A percentile compares a stretch with the other conserved stretches of the same genome.
Evolutionary conservation across 2,113 vertebrate genomes (phyloP).

Genomic region (Neolamprologus longior): DNA sequence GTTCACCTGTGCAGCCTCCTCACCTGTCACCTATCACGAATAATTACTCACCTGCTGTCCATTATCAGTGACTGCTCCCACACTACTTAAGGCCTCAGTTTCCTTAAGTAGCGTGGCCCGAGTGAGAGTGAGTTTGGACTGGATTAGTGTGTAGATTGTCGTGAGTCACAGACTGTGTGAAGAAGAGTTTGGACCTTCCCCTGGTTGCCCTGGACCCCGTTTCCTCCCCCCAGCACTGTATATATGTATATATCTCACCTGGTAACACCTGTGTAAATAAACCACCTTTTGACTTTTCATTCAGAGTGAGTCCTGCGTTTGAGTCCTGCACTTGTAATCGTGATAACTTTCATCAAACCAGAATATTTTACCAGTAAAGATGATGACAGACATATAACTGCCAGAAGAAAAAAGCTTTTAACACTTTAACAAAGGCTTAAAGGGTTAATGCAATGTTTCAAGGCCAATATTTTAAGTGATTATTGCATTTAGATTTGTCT

Average conservation of each 20-base stretch:
- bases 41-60: neutral
- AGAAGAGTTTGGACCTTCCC: neutral
- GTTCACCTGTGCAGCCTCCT: neutral
- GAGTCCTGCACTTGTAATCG: neutral
- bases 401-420: neutral
- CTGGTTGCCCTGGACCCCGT: neutral
- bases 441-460: neutral
- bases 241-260: neutral
- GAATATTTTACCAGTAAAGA: neutral
- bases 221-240: neutral
- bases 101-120: rapidly evolving
- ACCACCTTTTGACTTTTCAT: neutral
- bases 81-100: rapidly evolving
- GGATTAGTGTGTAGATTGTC: neutral
- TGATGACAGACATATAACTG: neutral
- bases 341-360: neutral
- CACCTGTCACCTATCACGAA: neutral
- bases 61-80: neutral
- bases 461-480: neutral
- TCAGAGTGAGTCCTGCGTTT: neutral
- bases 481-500: neutral
- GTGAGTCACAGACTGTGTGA: neutral
- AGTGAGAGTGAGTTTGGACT: neutral
- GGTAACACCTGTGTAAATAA: neutral
- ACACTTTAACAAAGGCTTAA: neutral